Base-by-base conservation (phyloP, 2,113 vertebrate species). In the Cygnus atratus region DNA sequence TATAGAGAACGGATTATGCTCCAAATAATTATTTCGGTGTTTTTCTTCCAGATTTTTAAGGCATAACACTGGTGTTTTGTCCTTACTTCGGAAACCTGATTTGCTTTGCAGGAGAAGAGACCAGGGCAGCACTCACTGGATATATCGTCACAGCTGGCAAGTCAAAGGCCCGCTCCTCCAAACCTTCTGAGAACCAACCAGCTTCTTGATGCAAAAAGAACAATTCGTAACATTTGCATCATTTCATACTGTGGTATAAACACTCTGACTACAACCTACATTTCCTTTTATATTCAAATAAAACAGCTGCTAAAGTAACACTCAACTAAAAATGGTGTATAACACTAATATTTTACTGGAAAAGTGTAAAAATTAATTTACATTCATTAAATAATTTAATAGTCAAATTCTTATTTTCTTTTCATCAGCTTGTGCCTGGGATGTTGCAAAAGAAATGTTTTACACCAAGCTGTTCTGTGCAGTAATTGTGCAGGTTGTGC, bases 401-500 rank as follows among this genome's bases (percentile, higher is more conserved):
- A 85, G 52, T 82, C 37, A 58, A 67, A 67, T 26, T 41, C 13
- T 13, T 75, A 29, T 5, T 14, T 9, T 52, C 35, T 59, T 76
- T 73, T 55, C 58, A 48, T 57, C n/a, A 37, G 9, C 21, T 87
- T 10, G 37, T 58, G 33, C 16, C 39, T 37, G 19, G 39, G 20
- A 63, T 59, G 43, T n/a, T 84, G 26, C 57, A 85, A 58, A 93
- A 79, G 16, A 11, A 58, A 61, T 9, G 11, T 29, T 82, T 62
- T 62, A 57, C 15, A 78, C 66, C 44, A 33, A 74, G 84, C 25
- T 48, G 33, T 31, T 87, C 31, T 37, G n/a, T 1, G 5, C 10
- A 22, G 17, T 52, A 72, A 58, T 28, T 58, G 9, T 0, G 0
- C 15, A 54, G 41, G 41, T 13, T 83, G 12, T 58, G 41, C 33